A percentile compares a stretch with the other conserved stretches of the same genome.
Evolutionary conservation across 2,888 invertebrate species (phyloP).

Genomic region (Parasteatoda lunata): DNA sequence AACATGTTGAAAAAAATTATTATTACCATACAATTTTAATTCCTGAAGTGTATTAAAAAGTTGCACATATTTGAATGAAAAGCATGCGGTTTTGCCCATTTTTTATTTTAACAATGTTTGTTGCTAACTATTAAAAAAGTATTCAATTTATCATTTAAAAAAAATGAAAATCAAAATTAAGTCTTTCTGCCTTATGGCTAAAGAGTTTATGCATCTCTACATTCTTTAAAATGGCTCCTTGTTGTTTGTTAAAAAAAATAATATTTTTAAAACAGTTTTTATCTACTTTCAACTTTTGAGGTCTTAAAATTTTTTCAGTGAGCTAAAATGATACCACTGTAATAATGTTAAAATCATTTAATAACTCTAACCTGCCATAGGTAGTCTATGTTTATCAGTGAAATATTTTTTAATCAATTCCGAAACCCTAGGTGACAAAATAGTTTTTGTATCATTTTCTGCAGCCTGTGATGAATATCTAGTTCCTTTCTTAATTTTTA

Average conservation of each 20-base stretch:
- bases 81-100: background rate
- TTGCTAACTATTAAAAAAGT: background rate
- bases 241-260: constrained; percentile 24
- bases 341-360: background rate
- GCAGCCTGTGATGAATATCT: constrained; percentile 64
- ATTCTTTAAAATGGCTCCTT: constrained; percentile 17
- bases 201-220: constrained; percentile 7
- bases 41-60: background rate
- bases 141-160: constrained; percentile 10
- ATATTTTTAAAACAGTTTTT: constrained; percentile 10
- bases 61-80: too few relatives aligned
- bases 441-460: constrained; percentile 4
- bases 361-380: background rate
- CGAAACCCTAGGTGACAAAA: background rate
- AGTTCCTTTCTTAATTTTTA: constrained; percentile 58
- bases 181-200: constrained; percentile 25
- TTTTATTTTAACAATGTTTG: background rate
- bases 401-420: background rate
- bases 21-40: background rate
- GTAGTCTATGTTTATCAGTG: background rate
- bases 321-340: background rate
- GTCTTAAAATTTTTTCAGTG: background rate
- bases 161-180: constrained; percentile 27
- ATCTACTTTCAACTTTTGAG: background rate
- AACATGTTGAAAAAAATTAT: background rate